Evolutionary conservation across 1,140 invertebrate genomes (phyloP), one percentile per base, ranked within the genome.

Genomic region (Euborellia annulipes): DNA sequence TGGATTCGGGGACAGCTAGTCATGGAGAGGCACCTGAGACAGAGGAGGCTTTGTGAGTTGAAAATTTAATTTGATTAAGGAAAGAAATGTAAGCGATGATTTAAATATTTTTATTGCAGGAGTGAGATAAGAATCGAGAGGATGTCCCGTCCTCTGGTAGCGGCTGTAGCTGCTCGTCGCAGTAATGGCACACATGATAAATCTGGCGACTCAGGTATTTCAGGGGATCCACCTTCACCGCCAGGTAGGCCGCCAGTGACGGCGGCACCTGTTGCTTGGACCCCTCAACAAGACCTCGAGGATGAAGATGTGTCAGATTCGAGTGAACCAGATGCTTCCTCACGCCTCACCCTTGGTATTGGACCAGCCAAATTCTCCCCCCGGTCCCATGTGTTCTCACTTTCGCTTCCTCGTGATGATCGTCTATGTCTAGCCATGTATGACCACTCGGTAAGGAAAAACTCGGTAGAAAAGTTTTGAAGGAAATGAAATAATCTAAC

Each of bases 141-240:
- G 30, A 56, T 64, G 19, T 60, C 71, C 6, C 60, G 71, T 30
- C 68, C 67, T 14, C 64, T 66, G 16, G 71, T 72, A 8, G 68
- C 66, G 7, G 60, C 63, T 18, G 38, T 23, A 2, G 30, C 39
- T 2, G 20, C 41, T 14, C 43, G 30, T 3, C 64, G 61, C 34
- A 63, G 58, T 11, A 27, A 27, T 11, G 23, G 23, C 23, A 27
- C 23, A 23, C 63, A 67, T 34, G 80, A 84, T 54, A 80, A 80
- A 56, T 82, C 79, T 1, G 82, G 78, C 0, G 82, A 87, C 59
- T 85, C 79, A 0, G 82, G 81, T 0, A 85, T 85, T 48, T 84
- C 81, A 2, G 81, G 78, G 2, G 82, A 84, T 58, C 11, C 20
- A 7, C 38, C 39, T 6, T 17, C 50, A 8, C 27, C 16, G 20